Percentiles rank a stretch among this genome's conserved stretches.
Conservation (phyloP, 1,140 invertebrate genomes). For the Drosophila navojoa region DNA sequence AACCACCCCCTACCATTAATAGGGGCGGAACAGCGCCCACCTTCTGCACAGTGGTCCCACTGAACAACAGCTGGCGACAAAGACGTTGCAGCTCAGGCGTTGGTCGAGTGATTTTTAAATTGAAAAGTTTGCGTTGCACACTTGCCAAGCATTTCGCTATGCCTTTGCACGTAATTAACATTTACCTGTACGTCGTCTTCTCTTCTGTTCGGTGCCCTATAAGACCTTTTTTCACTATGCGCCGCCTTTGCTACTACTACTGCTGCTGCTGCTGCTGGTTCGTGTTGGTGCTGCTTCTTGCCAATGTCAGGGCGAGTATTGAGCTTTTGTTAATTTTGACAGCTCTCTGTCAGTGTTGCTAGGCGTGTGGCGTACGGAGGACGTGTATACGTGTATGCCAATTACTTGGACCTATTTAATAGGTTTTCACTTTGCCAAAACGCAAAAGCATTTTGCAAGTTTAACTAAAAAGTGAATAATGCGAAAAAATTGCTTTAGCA, state of each 20-base stretch:
- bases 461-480: conserved; percentile 50
- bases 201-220: conserved; percentile 28
- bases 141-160: conserved; percentile 4
- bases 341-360: conserved; percentile 7
- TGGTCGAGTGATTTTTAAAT: conserved; percentile 1
- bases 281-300: conserved; percentile 24
- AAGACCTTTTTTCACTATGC: conserved; percentile 33
- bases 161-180: conserved; percentile 25
- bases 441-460: conserved; percentile 48
- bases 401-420: conserved; percentile 34
- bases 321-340: conserved; percentile 36
- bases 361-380: conserved; percentile 8
- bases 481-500: conserved; percentile 47
- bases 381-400: not conserved
- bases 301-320: conserved; percentile 41
- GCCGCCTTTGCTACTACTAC: conserved; percentile 35
- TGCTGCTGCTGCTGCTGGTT: not conserved
- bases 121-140: conserved; percentile 2
- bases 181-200: conserved; percentile 38
- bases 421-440: conserved; percentile 42
- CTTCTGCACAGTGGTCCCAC: not conserved
- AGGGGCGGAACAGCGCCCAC: not conserved
- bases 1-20: not conserved
- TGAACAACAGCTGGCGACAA: conserved; percentile 27
- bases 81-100: conserved; percentile 5